phyloP scores from a whole-genome alignment of 2,888 invertebrate species.

The Xanthorhoe designata region DNA sequence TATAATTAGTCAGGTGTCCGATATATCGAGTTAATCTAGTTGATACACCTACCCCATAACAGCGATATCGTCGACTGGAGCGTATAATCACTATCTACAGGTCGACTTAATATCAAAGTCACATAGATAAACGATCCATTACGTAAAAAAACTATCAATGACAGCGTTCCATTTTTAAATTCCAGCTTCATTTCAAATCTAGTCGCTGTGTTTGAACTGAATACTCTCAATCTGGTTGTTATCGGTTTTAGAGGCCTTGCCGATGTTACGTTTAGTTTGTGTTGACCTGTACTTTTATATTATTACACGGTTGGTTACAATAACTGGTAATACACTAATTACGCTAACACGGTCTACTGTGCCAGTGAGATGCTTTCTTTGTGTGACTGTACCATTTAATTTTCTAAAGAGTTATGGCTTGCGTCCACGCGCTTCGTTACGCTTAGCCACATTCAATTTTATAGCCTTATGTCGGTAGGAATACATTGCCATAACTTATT shows the following conservation, averaged over 20 bases:
- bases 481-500: too few relatives aligned
- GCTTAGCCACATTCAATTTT: neutral
- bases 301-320: constrained; percentile 22
- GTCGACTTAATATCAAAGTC: neutral
- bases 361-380: constrained; percentile 18
- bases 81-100: constrained; percentile 19
- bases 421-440: constrained; percentile 12
- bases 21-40: constrained; percentile 6
- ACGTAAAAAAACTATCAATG: neutral
- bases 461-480: too few relatives aligned
- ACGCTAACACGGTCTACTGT: constrained; percentile 13
- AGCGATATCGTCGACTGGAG: constrained; percentile 19
- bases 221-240: neutral
- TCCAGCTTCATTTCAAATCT: neutral
- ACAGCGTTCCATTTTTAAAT: neutral
- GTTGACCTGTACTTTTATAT: neutral
- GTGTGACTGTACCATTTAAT: constrained; percentile 2
- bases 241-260: neutral
- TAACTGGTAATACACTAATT: constrained; percentile 29
- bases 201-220: neutral
- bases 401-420: constrained; percentile 12
- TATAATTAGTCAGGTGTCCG: constrained; percentile 30
- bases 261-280: neutral
- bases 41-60: constrained; percentile 9
- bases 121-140: neutral